Evolutionary conservation across 2,888 invertebrate species (phyloP).

Genomic region (Physocephala rufipes): DNA sequence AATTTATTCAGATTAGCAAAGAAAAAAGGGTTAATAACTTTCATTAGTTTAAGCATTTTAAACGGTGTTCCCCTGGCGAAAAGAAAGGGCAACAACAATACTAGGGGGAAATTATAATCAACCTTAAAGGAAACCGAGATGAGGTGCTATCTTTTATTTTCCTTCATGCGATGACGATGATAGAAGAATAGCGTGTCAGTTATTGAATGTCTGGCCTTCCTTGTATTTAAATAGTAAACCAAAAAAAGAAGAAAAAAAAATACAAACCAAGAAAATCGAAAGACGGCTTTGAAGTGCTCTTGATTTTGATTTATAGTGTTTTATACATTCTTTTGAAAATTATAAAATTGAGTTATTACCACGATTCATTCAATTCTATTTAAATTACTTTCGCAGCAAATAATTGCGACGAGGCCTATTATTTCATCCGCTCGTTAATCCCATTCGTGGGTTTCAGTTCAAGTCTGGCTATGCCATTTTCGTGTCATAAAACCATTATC

Average conservation of each 20-base stretch:
- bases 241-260: background rate
- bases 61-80: too few relatives aligned
- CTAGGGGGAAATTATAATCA: background rate
- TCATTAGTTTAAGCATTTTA: background rate
- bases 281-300: background rate
- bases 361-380: slow-evolving; percentile 9
- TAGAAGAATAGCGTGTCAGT: background rate
- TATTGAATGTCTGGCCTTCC: too few relatives aligned
- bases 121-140: background rate
- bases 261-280: background rate
- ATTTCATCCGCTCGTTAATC: background rate
- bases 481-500: background rate
- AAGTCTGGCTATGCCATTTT: background rate
- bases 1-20: background rate
- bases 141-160: background rate
- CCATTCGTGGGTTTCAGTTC: background rate
- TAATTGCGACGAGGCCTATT: background rate
- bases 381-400: background rate
- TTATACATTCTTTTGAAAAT: background rate
- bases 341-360: slow-evolving; percentile 24
- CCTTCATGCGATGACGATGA: background rate
- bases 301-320: background rate
- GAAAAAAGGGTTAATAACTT: background rate
- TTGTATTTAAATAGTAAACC: background rate
- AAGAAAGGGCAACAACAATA: background rate